Base-by-base conservation (phyloP, 2,888 invertebrate genomes). In the Drosophila kanekoi region DNA sequence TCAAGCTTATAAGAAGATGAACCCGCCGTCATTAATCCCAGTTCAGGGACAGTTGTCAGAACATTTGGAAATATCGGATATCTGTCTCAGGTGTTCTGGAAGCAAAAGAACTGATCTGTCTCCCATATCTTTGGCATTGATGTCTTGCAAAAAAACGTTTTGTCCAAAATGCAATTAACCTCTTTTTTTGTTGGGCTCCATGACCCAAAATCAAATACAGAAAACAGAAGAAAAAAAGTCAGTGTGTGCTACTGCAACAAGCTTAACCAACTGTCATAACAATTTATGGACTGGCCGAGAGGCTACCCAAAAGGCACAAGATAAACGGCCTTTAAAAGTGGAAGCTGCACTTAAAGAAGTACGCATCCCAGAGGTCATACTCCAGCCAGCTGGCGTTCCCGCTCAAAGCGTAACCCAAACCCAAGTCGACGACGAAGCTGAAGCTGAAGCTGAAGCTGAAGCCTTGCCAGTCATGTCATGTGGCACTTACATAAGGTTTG, bases 381-480 rank as follows among this genome's bases (percentile, higher is more conserved):
- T 56, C n/a, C 14, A 20, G 16, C 9, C 64, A 20, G 60, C 45
- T 14, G 40, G 23, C 10, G n/a, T n/a, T n/a, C n/a, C n/a, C n/a
- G 49, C 48, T 48, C 18, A 8, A 49, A 37, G 37, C n/a, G 37
- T 37, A 20, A 37, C 51, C 37, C 28, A 52, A 40, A 9, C 9
- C 28, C 18, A 48, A 33, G 32, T 16, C 14, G 28, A 64, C 38
- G n/a, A n/a, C n/a, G n/a, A n/a, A n/a, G n/a, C n/a, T n/a, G n/a
- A n/a, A n/a, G n/a, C n/a, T n/a, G n/a, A n/a, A n/a, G 33, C 33
- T 9, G 49, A 54, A 47, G 16, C 20, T 32, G 64, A 75, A 80
- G 84, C 81, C 81, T 84, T 84, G 82, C 81, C 79, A 84, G 85
- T 81, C 82, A 81, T 76, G 76, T 81, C 73, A 81, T 69, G 54